Evolutionary conservation across 1,140 invertebrate species (phyloP), one percentile per base, ranked within the genome.

Genomic region (Brachystomella parvula): DNA sequence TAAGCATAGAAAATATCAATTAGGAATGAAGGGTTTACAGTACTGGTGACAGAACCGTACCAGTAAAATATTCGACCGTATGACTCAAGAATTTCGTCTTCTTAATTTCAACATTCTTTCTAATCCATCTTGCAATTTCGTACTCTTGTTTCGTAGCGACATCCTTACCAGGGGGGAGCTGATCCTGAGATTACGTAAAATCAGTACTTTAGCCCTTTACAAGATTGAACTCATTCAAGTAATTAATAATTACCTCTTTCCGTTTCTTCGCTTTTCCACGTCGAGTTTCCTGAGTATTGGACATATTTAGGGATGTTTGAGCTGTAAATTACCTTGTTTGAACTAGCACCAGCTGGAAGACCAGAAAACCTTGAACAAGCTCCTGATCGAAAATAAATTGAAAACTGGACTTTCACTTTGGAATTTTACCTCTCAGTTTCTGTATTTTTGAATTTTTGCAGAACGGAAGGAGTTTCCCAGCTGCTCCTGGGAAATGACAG

Each of bases 11-110:
- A 53, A 32, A 47, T 21, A 32, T 2, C 31, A 12, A 30, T 28
- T 26, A 49, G 47, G 15, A 62, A 3, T n/a, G 3, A 32, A 24
- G 15, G 19, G 17, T 63, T 47, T 1, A 56, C 59, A 3, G 28
- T 61, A 26, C 21, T 19, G 24, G 21, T 53, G 24, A 60, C 15
- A 33, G 17, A 60, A 30, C 71, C 75, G 76, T 83, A 87, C 92
- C 92, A 72, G 92, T 92, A 73, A 98, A 98, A 80, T 97, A 96
- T 78, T 96, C 89, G 0, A 98, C 95, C 80, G 94, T 89, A 78
- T 98, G 94, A 74, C 91, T 70, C n/a, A 70, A 47, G 53, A 70
- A 70, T 56, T 70, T 70, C 1, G 69, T 70, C 39, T 70, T 70
- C 44, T 70, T 70, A 24, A 63, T 60, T 31, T 61, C 39, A 47